Conservation (phyloP, 1,140 invertebrate species). For the Hylaeus volcanicus region DNA sequence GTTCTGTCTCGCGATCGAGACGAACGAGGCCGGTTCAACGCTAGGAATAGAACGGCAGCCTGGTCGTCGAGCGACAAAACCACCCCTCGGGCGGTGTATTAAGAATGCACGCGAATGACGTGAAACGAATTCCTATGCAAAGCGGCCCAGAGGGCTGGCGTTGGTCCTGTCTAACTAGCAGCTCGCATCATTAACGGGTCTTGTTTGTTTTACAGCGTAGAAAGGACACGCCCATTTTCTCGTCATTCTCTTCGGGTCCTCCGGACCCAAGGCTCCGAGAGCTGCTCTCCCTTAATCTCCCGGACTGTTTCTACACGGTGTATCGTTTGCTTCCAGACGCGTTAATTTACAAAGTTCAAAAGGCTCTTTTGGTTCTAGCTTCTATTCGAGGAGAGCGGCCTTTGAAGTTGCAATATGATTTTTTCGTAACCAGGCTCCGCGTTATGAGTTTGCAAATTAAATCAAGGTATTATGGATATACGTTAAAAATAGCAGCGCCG, state of each 20-base stretch:
- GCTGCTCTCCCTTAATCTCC: conserved; percentile 44
- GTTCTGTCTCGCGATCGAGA: background rate
- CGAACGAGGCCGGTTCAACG: background rate
- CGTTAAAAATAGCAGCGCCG: background rate
- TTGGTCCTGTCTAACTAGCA: conserved; percentile 61
- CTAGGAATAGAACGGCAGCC: conserved; percentile 17
- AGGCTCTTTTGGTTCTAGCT: background rate
- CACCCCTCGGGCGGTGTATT: conserved; percentile 60
- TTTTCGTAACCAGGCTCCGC: background rate
- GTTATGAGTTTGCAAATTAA: too few species aligned
- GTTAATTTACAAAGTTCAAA: conserved; percentile 34
- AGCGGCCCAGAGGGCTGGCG: conserved; percentile 29
- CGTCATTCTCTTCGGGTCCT: conserved; percentile 59
- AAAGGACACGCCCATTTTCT: conserved; percentile 67
- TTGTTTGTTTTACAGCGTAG: conserved; percentile 70
- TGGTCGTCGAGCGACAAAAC: conserved; percentile 11
- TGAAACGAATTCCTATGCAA: conserved; percentile 72
- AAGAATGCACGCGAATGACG: conserved; percentile 70
- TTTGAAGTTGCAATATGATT: conserved; percentile 12
- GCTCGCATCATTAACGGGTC: conserved; percentile 70
- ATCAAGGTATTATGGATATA: too few species aligned
- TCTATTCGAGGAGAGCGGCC: background rate
- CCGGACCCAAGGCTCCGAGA: conserved; percentile 39
- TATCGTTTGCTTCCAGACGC: conserved; percentile 35
- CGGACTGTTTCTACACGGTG: conserved; percentile 47